Evolutionary conservation across 2,888 invertebrate genomes (phyloP), one percentile per base, ranked within the genome.

Genomic region (Lithophane semibrunnea): DNA sequence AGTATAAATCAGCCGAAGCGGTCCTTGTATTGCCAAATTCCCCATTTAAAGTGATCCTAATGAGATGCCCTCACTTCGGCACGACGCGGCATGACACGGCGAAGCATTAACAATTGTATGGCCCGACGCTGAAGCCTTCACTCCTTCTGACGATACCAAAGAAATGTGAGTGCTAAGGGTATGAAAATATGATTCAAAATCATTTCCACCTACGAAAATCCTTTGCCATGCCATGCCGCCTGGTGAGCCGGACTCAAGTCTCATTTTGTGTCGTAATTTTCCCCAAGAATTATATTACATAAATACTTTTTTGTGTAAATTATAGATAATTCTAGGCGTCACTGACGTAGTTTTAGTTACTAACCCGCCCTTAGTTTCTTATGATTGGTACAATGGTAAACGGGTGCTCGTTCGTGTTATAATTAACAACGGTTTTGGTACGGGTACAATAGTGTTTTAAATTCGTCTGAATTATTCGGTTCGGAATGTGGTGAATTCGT

Each of bases 341-440:
- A 42, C 29, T 72, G 72, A 83, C 42, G 1, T 86, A 72, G 73
- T 73, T 72, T 16, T 73, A 58, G 84, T 89, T 9, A 91, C 88
- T 93, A 92, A 93, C 88, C 88, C 37, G 56, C 79, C 84, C 88
- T 88, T 86, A 84, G 88, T 92, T 92, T 93, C 91, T 90, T 94
- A 94, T 92, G 94, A 93, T 94, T 94, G 94, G 94, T 88, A 83
- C 90, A 91, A 91, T 90, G 93, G 93, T 92, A 88, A 64, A 61
- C 75, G 91, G 86, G 83, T 81, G 68, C 58, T 52, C 70, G 67
- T 73, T 60, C 37, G 37, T 37, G 37, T 37, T 47, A 73, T 63
- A 18, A 1, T 44, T 71, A 84, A 68, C 79, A 77, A 78, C 82
- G 87, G 88, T 89, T 90, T 83, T 83, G 86, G 29, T 29, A 29